Evolutionary conservation across 2,888 invertebrate genomes (phyloP).

Genomic region (Ditula angustiorana): DNA sequence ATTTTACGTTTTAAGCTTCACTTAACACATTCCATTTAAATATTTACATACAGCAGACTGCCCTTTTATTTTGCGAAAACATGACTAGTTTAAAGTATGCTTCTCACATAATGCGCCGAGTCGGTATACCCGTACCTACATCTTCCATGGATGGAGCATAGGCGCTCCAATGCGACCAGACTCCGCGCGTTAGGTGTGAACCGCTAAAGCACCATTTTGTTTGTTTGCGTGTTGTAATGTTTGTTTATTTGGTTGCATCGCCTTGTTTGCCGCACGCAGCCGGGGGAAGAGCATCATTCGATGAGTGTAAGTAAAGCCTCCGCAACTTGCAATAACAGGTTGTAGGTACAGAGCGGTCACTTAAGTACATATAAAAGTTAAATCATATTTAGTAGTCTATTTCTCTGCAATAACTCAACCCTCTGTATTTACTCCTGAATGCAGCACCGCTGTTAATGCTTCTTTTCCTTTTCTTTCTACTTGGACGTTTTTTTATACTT

Average conservation of each 20-base stretch:
- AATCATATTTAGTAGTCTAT: not conserved
- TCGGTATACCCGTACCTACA: no score
- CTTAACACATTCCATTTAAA: not conserved
- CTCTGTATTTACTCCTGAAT: constrained; percentile 16
- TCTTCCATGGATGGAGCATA: no score
- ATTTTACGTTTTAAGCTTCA: not conserved
- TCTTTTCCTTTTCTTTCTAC: constrained; percentile 14
- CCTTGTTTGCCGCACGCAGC: constrained; percentile 82
- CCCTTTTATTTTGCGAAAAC: constrained; percentile 4
- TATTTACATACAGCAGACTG: not conserved
- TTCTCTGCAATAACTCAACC: not conserved
- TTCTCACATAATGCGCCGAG: no score
- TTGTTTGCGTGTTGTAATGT: constrained; percentile 73
- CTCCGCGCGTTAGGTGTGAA: no score
- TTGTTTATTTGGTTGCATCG: constrained; percentile 81
- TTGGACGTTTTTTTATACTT: constrained; percentile 13
- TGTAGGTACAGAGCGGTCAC: constrained; percentile 11
- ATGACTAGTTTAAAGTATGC: constrained; percentile 5
- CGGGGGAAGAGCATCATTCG: constrained; percentile 90
- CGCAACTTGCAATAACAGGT: constrained; percentile 26
- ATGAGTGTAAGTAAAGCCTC: constrained; percentile 87
- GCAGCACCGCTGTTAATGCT: constrained; percentile 25
- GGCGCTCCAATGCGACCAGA: no score
- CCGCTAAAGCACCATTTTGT: constrained; percentile 44
- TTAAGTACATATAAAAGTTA: not conserved